Evolutionary conservation across 2,888 invertebrate species (phyloP).

Genomic region (Agrochola macilenta): DNA sequence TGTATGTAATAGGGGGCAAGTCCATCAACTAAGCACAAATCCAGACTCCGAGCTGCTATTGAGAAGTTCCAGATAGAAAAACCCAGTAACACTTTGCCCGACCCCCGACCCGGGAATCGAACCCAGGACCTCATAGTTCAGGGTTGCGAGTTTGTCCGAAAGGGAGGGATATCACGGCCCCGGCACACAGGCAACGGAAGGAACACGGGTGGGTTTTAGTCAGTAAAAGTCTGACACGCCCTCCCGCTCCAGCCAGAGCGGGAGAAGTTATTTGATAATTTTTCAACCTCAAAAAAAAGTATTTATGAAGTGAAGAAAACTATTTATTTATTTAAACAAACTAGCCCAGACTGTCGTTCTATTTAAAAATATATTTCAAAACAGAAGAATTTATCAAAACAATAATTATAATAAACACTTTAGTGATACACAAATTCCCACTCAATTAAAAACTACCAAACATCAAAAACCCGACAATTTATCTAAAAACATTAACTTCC

Average conservation of each 20-base stretch:
- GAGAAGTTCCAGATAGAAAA: neutral
- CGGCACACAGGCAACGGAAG: no score
- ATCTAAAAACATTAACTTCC: slow-evolving; percentile 71
- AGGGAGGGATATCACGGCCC: no score
- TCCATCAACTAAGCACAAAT: neutral
- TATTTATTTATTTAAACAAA: neutral
- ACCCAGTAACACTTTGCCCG: neutral
- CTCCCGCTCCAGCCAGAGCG: no score
- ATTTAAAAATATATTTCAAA: neutral
- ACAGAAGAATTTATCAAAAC: neutral
- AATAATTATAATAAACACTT: neutral
- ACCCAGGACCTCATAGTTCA: neutral
- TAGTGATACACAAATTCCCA: slow-evolving; percentile 34
- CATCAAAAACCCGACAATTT: slow-evolving; percentile 57
- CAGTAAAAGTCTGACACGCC: no score
- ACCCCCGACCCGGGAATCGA: no score
- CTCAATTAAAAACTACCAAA: slow-evolving; percentile 55
- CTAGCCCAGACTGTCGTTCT: no score
- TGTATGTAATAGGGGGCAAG: neutral
- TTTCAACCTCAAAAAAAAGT: no score
- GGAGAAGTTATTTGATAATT: no score
- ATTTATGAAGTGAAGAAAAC: neutral
- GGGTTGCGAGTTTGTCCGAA: no score
- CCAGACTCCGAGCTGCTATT: neutral
- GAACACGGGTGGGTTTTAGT: no score